Base-by-base conservation (phyloP, 2,797 vertebrate species). In the Scleropages formosus region DNA sequence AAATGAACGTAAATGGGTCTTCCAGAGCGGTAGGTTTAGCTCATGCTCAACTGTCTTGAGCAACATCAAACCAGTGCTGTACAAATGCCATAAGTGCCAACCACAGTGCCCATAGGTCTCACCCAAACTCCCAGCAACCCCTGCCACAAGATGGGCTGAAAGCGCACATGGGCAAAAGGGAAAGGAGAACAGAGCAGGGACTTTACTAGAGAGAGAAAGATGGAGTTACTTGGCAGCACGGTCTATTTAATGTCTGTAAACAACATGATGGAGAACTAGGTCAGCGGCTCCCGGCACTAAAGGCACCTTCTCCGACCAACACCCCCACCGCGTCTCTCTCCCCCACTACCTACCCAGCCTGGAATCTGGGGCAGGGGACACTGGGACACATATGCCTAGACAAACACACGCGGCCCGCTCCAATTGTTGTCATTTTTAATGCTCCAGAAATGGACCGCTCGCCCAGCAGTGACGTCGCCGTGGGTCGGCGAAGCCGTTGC, bases 71-170 rank as follows among this genome's bases (percentile, higher is more conserved):
- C n/a, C 6, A 2, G 6, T 39, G 31, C 31, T 39, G 39, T 39
- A 39, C 2, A 6, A 2, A 39, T 39, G 6, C 31, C 31, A 39
- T 39, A 39, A 6, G 31, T 39, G 31, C 31, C 31, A 39, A 39
- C 6, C 31, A 6, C 6, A 6, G 31, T 39, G 6, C n/a, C n/a
- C n/a, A n/a, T n/a, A n/a, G n/a, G 31, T 31, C 31, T 2, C 31
- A 15, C 18, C 16, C 65, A 73, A 16, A 49, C 20, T 63, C 59
- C 60, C 72, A 49, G 60, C 16, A 73, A 46, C 27, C n/a, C 59
- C 44, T 15, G 26, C 59, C 78, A 79, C 80, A 85, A 78, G 59
- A 39, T 39, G 82, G 84, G 56, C 39, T 51, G 27, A 66, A 66
- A 51, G 26, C 16, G 24, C 44, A 72, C n/a, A 66, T n/a, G 66